phyloP scores from a whole-genome alignment of 2,888 invertebrate species.

The Steromphala cineraria region DNA sequence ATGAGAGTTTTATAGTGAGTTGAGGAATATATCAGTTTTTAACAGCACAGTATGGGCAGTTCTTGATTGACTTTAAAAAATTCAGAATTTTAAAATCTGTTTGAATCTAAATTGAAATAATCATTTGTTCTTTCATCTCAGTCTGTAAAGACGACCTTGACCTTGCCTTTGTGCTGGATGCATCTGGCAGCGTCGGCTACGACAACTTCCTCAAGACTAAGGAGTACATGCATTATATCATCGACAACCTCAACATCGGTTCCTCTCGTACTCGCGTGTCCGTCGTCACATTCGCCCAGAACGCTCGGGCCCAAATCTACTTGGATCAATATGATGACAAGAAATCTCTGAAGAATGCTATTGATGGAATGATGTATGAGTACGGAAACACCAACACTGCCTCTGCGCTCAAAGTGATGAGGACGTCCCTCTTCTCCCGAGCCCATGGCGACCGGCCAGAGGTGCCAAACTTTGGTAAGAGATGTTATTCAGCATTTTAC shows the following conservation, averaged over 20 bases:
- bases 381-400: constrained; percentile 71
- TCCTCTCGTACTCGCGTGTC: constrained; percentile 59
- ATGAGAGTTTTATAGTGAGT: too few species aligned
- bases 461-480: constrained; percentile 62
- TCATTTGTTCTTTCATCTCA: constrained; percentile 18
- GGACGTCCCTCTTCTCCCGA: constrained; percentile 52
- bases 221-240: constrained; percentile 54
- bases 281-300: constrained; percentile 61
- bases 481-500: too few species aligned
- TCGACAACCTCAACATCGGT: constrained; percentile 58
- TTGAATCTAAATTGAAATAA: too few species aligned
- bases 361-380: constrained; percentile 63
- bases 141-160: constrained; percentile 61
- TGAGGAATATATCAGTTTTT: too few species aligned
- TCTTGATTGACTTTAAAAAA: too few species aligned
- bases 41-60: too few species aligned
- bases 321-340: constrained; percentile 59
- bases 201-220: constrained; percentile 60
- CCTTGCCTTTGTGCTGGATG: constrained; percentile 64
- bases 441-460: constrained; percentile 56
- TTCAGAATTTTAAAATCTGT: too few species aligned
- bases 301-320: constrained; percentile 54
- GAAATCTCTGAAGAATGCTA: constrained; percentile 60
- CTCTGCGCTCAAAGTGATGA: constrained; percentile 57
- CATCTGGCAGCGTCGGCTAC: constrained; percentile 66